Evolutionary conservation across 2,888 invertebrate species (phyloP).

Genomic region (Andrena haemorrhoa): DNA sequence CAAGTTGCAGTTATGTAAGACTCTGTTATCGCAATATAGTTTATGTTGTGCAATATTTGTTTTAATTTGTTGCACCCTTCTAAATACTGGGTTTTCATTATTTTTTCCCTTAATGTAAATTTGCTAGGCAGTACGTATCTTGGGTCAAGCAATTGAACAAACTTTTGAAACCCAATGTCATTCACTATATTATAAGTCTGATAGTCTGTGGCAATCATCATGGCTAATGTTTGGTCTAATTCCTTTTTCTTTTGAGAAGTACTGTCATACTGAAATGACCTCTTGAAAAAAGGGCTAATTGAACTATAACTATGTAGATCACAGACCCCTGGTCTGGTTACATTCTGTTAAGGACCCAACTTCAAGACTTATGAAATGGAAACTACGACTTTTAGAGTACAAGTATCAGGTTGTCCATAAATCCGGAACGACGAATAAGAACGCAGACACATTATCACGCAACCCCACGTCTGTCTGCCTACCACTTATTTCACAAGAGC

Average conservation of each 20-base stretch:
- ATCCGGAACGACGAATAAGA: too few relatives aligned
- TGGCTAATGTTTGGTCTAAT: constrained; percentile 35
- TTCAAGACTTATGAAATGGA: too few relatives aligned
- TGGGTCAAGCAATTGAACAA: constrained; percentile 50
- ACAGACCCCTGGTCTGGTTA: too few relatives aligned
- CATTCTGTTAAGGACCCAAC: too few relatives aligned
- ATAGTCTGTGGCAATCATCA: constrained; percentile 55
- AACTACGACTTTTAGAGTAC: too few relatives aligned
- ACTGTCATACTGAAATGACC: background rate
- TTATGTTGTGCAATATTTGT: constrained; percentile 11
- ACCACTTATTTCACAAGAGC: too few relatives aligned
- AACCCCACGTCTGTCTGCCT: too few relatives aligned
- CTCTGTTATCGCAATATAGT: background rate
- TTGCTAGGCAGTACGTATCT: constrained; percentile 51
- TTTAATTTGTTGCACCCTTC: constrained; percentile 6
- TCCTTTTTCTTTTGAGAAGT: constrained; percentile 40
- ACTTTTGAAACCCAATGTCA: constrained; percentile 54
- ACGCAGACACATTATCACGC: too few relatives aligned
- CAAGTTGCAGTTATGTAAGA: background rate
- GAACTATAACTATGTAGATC: background rate
- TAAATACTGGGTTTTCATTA: constrained; percentile 29
- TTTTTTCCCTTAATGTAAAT: constrained; percentile 1
- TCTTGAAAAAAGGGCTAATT: constrained; percentile 5
- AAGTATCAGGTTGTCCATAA: too few relatives aligned
- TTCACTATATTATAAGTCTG: constrained; percentile 58